phyloP scores from a whole-genome alignment of 2,113 vertebrate species.

The Procavia capensis region DNA sequence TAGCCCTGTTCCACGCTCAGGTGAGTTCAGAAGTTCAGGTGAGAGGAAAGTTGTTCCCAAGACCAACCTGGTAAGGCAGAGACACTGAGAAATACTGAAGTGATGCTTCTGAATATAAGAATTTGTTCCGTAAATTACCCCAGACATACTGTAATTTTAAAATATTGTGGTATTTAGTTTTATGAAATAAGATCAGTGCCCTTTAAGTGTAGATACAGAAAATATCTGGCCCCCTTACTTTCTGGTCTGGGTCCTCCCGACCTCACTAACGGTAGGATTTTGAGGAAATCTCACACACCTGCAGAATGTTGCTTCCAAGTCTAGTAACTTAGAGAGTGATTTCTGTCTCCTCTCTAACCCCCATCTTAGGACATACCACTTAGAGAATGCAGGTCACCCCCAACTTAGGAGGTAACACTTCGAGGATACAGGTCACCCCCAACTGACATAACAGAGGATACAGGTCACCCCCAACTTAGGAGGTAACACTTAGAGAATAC shows the following conservation, averaged over 20 bases:
- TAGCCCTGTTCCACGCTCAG: slow-evolving; percentile 98
- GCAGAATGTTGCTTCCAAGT: not conserved
- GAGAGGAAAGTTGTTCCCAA: slow-evolving; percentile 60
- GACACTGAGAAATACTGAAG: not conserved
- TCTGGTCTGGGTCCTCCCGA: slow-evolving; percentile 48
- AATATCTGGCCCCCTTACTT: slow-evolving; percentile 18
- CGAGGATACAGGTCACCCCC: no score
- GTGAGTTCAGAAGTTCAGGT: slow-evolving; percentile 85
- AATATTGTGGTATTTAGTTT: not conserved
- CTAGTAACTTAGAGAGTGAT: not conserved
- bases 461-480: no score
- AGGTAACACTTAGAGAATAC: not conserved
- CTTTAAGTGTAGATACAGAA: slow-evolving; percentile 28
- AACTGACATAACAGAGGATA: no score
- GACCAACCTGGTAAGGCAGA: slow-evolving; percentile 1
- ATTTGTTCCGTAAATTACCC: slow-evolving; percentile 26
- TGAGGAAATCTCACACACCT: not conserved
- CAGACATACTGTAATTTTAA: slow-evolving; percentile 44
- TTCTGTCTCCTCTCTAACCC: not conserved
- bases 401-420: no score
- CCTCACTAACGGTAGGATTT: slow-evolving; percentile 58
- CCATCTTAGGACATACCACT: no score
- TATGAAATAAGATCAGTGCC: not conserved
- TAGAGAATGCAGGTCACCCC: not conserved
- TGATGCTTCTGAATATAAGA: slow-evolving; percentile 33